These are phyloP conservation scores for Heliopora coerulea DNA, from an alignment of 92 coral and sea anemone species.

Conservation along the genomic window DNA sequence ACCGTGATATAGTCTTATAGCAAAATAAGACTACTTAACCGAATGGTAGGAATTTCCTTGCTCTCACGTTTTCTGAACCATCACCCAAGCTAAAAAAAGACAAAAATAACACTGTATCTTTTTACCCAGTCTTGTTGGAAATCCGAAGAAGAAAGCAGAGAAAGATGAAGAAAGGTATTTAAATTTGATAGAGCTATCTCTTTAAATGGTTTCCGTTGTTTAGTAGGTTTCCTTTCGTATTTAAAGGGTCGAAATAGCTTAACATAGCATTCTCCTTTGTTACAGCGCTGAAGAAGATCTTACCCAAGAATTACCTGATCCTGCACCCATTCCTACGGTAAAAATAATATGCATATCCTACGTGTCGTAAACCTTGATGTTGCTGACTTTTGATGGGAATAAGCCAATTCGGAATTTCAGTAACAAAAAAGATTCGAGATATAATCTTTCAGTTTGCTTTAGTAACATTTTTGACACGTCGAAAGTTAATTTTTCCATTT, in stretches of 20 bases:
- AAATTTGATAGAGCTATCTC: neutral
- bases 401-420: too few relatives aligned
- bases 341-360: too few relatives aligned
- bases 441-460: too few relatives aligned
- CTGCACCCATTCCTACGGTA: conserved; percentile 79
- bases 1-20: too few relatives aligned
- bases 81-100: neutral
- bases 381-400: too few relatives aligned
- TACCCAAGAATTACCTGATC: conserved; percentile 92
- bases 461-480: too few relatives aligned
- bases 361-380: too few relatives aligned
- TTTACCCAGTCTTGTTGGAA: conserved; percentile 15
- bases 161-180: conserved; percentile 61
- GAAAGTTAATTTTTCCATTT: too few relatives aligned
- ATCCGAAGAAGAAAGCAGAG: conserved; percentile 62
- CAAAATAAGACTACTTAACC: too few relatives aligned
- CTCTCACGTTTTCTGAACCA: too few relatives aligned
- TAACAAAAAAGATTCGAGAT: too few relatives aligned
- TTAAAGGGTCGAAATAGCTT: neutral
- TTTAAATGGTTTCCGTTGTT: neutral
- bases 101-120: neutral
- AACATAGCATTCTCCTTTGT: neutral
- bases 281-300: conserved; percentile 69
- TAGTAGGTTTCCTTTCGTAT: neutral
- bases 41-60: neutral